Conservation (phyloP, 2,113 vertebrate species). For the Myotis yumanensis region DNA sequence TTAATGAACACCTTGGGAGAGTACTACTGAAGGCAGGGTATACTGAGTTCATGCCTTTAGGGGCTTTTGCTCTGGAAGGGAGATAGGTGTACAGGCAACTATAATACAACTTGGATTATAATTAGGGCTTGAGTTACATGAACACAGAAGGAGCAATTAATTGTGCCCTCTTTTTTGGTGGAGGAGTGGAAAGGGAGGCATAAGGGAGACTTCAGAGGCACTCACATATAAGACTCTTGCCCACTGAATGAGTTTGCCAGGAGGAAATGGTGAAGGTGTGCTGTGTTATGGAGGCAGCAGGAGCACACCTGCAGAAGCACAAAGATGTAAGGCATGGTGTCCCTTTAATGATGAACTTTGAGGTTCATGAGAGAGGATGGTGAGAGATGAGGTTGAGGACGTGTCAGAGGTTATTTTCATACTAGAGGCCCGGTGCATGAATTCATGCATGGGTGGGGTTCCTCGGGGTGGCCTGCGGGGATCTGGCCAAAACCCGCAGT, state of each 20-base stretch:
- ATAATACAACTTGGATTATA: fast-evolving
- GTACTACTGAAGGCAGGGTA: too few species aligned
- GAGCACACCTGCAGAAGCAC: neutral
- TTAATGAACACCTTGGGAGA: neutral
- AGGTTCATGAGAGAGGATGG: neutral
- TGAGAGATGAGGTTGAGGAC: neutral
- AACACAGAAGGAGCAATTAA: neutral
- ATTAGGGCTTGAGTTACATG: neutral
- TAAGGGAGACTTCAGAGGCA: neutral
- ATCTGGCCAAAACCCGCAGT: too few species aligned
- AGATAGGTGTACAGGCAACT: neutral
- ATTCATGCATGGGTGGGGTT: too few species aligned
- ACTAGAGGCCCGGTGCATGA: neutral
- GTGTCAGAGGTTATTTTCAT: slow-evolving; percentile 31
- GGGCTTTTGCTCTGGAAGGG: neutral
- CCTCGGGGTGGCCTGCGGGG: too few species aligned
- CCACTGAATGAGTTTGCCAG: neutral
- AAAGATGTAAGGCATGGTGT: fast-evolving
- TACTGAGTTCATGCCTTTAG: too few species aligned
- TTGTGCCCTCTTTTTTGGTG: neutral
- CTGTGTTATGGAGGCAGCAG: neutral
- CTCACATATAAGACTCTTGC: neutral
- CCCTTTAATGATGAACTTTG: neutral
- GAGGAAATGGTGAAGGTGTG: neutral
- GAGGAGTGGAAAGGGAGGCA: neutral